A percentile compares a stretch with the other conserved stretches of the same genome.
These are phyloP conservation scores for Montipora capricornis DNA, from an alignment of 64 coral and sea anemone genomes.

Conservation along the genomic window DNA sequence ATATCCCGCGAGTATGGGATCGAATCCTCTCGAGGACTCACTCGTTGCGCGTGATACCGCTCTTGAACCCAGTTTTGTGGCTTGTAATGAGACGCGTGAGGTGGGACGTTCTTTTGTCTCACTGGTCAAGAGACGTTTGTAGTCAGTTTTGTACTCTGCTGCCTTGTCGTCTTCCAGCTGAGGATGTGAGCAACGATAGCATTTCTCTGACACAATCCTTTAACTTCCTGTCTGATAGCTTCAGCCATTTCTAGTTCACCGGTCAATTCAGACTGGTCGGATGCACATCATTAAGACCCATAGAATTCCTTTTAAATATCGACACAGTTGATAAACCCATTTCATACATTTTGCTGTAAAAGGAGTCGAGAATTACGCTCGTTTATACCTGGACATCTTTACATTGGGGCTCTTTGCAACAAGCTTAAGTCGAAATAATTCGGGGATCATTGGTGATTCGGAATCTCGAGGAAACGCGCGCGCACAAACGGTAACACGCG, in stretches of 20 bases:
- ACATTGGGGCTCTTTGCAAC: too few relatives aligned
- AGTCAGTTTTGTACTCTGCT: constrained; percentile 66
- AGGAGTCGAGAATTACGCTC: too few relatives aligned
- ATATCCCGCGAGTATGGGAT: constrained; percentile 93
- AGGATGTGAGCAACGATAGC: constrained; percentile 76
- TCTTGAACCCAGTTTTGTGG: constrained; percentile 34
- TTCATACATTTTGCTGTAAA: too few relatives aligned
- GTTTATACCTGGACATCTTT: too few relatives aligned
- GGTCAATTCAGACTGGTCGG: constrained; percentile 43
- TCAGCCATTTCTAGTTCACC: constrained; percentile 89
- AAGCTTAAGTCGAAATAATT: too few relatives aligned
- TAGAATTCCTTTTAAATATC: too few relatives aligned
- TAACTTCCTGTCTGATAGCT: constrained; percentile 83
- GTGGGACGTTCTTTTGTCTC: constrained; percentile 1
- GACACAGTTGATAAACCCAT: too few relatives aligned
- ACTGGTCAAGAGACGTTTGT: constrained; percentile 78
- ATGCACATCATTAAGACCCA: too few relatives aligned
- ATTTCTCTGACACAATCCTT: constrained; percentile 72
- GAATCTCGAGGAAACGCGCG: too few relatives aligned
- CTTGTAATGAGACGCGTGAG: constrained; percentile 39
- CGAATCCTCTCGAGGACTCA: constrained; percentile 85
- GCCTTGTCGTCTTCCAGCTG: constrained; percentile 66
- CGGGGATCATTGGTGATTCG: too few relatives aligned
- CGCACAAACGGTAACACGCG: too few relatives aligned
- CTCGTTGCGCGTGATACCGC: constrained; percentile 61